Evolutionary conservation across 2,797 vertebrate species (phyloP).

Genomic region (Rhinogobio ventralis): DNA sequence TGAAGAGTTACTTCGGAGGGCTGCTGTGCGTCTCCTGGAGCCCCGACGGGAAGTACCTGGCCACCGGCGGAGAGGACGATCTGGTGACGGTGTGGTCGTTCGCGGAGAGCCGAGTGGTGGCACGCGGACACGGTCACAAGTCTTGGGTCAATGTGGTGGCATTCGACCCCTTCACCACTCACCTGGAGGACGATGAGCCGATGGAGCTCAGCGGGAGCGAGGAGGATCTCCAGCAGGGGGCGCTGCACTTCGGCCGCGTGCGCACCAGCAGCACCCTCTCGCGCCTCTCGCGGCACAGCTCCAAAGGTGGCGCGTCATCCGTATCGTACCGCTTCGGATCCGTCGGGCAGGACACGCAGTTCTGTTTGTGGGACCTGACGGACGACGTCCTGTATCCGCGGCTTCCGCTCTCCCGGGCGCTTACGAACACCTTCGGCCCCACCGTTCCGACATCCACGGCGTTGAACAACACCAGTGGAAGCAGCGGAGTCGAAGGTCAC

Average conservation of each 20-base stretch:
- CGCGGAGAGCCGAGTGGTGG: conserved; percentile 86
- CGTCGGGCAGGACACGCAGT: conserved; percentile 92
- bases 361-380: conserved; percentile 93
- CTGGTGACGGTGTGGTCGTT: conserved; percentile 94
- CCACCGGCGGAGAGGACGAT: conserved; percentile 90
- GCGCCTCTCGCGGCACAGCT: conserved; percentile 84
- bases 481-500: conserved; percentile 76
- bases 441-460: conserved; percentile 71
- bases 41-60: conserved; percentile 90
- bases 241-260: conserved; percentile 76
- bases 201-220: conserved; percentile 80
- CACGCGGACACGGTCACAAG: conserved; percentile 90
- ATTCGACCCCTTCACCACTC: conserved; percentile 88
- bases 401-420: conserved; percentile 84
- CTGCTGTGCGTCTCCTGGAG: conserved; percentile 94
- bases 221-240: conserved; percentile 78
- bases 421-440: conserved; percentile 81
- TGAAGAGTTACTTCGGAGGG: conserved; percentile 94
- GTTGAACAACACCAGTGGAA: conserved; percentile 61
- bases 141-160: conserved; percentile 95
- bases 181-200: conserved; percentile 83
- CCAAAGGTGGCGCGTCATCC: conserved; percentile 75
- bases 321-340: conserved; percentile 92
- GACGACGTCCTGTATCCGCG: conserved; percentile 87
- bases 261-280: conserved; percentile 85